A percentile compares a stretch with the other conserved stretches of the same genome.
Conservation (phyloP, 2,888 invertebrate genomes). For the Iselma pallidipennis region DNA sequence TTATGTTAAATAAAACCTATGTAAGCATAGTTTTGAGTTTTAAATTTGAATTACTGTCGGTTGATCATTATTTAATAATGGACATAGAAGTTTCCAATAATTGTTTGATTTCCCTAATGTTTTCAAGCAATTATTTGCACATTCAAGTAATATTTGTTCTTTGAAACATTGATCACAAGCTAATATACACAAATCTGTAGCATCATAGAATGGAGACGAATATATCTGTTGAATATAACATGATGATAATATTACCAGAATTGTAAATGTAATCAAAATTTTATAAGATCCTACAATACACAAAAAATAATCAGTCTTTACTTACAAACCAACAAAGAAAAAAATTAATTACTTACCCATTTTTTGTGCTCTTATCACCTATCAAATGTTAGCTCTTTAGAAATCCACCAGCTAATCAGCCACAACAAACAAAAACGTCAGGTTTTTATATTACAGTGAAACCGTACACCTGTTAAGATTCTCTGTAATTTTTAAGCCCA, state of each 20-base stretch:
- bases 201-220: conserved; percentile 32
- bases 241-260: background rate
- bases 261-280: background rate
- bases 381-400: background rate
- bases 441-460: background rate
- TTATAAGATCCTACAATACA: background rate
- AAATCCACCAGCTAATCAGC: background rate
- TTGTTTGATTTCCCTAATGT: conserved; percentile 34
- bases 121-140: conserved; percentile 46
- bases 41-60: conserved; percentile 30
- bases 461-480: background rate
- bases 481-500: background rate
- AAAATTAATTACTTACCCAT: background rate
- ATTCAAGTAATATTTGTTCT: conserved; percentile 34
- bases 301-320: too few relatives aligned
- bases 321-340: too few relatives aligned
- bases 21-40: conserved; percentile 2
- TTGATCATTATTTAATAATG: conserved; percentile 24
- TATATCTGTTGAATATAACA: background rate
- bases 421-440: background rate
- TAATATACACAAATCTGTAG: conserved; percentile 44
- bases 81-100: conserved; percentile 39
- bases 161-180: conserved; percentile 44
- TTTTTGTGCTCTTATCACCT: background rate
- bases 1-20: background rate